A percentile compares a stretch with the other conserved stretches of the same genome.
These are phyloP conservation scores for Aegithalos caudatus DNA, from an alignment of 2,113 vertebrate genomes.

Conservation along the genomic window DNA sequence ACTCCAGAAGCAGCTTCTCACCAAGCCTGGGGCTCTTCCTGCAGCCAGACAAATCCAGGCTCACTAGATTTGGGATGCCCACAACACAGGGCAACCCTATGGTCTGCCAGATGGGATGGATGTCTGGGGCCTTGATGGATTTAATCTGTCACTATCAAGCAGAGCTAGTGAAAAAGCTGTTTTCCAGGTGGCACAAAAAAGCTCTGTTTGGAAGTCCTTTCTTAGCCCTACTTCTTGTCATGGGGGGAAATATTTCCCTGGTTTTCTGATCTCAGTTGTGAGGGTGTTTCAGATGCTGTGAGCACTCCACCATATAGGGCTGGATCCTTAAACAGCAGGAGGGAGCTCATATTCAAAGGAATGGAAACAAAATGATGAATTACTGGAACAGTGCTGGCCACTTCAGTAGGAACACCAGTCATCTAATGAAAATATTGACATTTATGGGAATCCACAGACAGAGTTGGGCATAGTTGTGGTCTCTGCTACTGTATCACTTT, in stretches of 20 bases:
- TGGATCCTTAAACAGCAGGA: not conserved
- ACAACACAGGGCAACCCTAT: not conserved
- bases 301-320: not conserved
- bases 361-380: not conserved
- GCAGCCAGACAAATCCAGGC: conserved; percentile 15
- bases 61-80: not conserved
- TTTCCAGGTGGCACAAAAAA: conserved; percentile 56
- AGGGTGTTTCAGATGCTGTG: not conserved
- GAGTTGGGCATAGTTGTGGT: conserved; percentile 32
- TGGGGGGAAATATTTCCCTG: not conserved
- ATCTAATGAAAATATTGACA: conserved; percentile 38
- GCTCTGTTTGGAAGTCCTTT: not conserved
- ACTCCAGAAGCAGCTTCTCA: not conserved
- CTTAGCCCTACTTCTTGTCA: not conserved
- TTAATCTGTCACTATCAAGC: conserved; percentile 53
- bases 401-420: not conserved
- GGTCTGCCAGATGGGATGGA: not conserved
- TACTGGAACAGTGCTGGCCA: not conserved
- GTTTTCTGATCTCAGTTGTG: not conserved
- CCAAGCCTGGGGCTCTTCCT: not conserved
- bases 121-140: not conserved
- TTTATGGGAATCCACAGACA: conserved; percentile 43
- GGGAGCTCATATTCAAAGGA: not conserved
- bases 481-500: not conserved
- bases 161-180: conserved; percentile 11